Conservation (phyloP, 2,113 vertebrate species). For the Odontophorus gujanensis region DNA sequence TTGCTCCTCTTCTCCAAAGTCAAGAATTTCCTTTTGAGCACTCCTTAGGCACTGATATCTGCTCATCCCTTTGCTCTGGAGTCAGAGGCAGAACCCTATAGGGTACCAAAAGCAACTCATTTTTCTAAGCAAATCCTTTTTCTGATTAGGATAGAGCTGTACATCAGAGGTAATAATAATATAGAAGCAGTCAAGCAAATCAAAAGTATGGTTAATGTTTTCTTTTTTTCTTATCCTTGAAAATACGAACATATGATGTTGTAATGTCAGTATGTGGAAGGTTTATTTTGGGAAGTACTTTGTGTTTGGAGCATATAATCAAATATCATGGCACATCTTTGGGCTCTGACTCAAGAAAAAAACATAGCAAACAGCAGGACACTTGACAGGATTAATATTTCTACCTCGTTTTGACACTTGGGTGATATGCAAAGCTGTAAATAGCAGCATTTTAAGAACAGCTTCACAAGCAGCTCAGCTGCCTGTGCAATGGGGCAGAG, state of each 20-base stretch:
- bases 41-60: background rate
- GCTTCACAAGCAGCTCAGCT: background rate
- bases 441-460: background rate
- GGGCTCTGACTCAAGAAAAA: background rate
- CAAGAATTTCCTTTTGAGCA: background rate
- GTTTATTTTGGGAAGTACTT: background rate
- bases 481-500: background rate
- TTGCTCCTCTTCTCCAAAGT: background rate
- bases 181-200: background rate
- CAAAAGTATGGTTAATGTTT: background rate
- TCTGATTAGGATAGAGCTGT: background rate
- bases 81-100: background rate
- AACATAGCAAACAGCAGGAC: background rate
- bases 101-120: background rate
- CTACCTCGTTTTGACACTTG: background rate
- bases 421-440: background rate
- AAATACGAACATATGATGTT: background rate
- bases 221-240: background rate
- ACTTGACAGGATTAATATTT: background rate
- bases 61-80: background rate
- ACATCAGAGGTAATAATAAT: background rate
- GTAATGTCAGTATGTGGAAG: background rate
- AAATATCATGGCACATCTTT: background rate
- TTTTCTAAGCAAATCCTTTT: background rate
- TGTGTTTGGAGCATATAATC: background rate